Conservation (phyloP, 2,888 invertebrate species). For the Hypomecis punctinalis region DNA sequence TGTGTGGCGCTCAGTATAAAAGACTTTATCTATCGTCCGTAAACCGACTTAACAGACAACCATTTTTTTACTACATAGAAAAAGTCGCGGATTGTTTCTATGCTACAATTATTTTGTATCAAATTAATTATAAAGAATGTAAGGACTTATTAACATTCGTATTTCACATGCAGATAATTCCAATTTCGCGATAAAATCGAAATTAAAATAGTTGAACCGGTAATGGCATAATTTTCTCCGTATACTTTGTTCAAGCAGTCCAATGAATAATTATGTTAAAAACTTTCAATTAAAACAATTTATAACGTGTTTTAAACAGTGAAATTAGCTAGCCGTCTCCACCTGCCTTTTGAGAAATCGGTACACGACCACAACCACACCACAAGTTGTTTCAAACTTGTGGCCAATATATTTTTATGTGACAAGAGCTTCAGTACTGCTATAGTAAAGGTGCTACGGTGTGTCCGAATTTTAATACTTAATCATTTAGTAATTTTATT, state of each 20-base stretch:
- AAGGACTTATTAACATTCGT: background rate
- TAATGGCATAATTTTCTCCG: conserved; percentile 27
- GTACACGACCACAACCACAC: background rate
- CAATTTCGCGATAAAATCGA: conserved; percentile 20
- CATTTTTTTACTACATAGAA: too few species aligned
- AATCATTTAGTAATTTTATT: too few species aligned
- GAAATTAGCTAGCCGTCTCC: background rate
- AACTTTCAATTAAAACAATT: conserved; percentile 22
- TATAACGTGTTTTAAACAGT: conserved; percentile 7
- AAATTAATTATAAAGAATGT: too few species aligned
- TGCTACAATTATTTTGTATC: too few species aligned
- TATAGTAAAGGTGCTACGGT: too few species aligned
- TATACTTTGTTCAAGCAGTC: conserved; percentile 20
- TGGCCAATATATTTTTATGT: background rate
- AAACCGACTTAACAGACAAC: too few species aligned
- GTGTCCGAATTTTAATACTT: too few species aligned
- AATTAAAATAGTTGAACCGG: conserved; percentile 23
- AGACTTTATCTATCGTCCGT: too few species aligned
- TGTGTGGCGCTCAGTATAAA: too few species aligned
- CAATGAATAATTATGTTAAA: conserved; percentile 21
- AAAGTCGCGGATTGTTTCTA: too few species aligned
- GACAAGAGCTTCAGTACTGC: too few species aligned
- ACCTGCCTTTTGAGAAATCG: conserved; percentile 27
- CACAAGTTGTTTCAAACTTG: background rate
- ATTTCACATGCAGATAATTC: background rate